A percentile compares a stretch with the other conserved stretches of the same genome.
These are phyloP conservation scores for Drepana falcataria DNA, from an alignment of 2,888 invertebrate genomes.

Conservation along the genomic window DNA sequence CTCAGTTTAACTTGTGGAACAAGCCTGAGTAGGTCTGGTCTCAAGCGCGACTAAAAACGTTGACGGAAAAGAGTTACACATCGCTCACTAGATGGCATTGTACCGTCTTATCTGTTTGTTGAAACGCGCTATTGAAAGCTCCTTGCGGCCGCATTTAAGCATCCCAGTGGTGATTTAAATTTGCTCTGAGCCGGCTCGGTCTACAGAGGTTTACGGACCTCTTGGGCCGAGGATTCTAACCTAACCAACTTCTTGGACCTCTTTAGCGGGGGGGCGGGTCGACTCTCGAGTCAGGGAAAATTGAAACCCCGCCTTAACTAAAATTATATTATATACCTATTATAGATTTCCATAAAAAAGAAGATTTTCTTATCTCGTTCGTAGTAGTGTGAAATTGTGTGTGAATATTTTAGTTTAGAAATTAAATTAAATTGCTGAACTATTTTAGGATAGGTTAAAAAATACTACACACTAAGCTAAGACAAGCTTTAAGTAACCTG, in stretches of 20 bases:
- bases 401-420: no score
- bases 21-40: no score
- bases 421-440: no score
- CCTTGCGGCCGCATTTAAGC: constrained; percentile 16
- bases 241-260: constrained; percentile 76
- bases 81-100: constrained; percentile 35
- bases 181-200: constrained; percentile 86
- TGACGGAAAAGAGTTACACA: not conserved
- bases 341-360: no score
- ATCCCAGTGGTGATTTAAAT: constrained; percentile 9
- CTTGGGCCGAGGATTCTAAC: constrained; percentile 78
- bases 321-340: not conserved
- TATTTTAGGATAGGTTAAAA: no score
- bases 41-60: not conserved
- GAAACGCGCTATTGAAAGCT: constrained; percentile 37
- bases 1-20: no score
- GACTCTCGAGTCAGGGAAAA: constrained; percentile 69
- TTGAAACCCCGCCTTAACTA: constrained; percentile 55
- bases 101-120: constrained; percentile 14
- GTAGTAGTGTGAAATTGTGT: no score
- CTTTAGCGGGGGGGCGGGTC: constrained; percentile 71
- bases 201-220: constrained; percentile 84
- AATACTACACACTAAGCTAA: no score
- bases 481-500: no score
- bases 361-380: no score